These are phyloP conservation scores for Pentalonia nigronervosa DNA, from an alignment of 1,140 invertebrate genomes.

Conservation along the genomic window DNA sequence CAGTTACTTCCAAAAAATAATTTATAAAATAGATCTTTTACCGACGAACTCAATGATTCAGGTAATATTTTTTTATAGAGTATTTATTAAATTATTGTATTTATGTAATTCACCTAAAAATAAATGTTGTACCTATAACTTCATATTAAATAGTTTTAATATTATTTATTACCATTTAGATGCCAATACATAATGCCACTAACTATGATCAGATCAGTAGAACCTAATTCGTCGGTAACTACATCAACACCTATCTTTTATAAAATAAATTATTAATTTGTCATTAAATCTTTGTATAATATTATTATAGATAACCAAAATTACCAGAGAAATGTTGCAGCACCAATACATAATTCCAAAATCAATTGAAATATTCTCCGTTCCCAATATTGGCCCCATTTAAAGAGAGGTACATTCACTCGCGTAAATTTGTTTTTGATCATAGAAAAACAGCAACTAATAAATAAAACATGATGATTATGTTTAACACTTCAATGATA, in stretches of 20 bases:
- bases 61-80: background rate
- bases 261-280: background rate
- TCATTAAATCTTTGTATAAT: background rate
- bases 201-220: background rate
- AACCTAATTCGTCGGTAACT: background rate
- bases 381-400: background rate
- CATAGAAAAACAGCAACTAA: too few relatives aligned
- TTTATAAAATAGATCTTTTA: background rate
- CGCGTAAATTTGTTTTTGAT: too few relatives aligned
- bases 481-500: too few relatives aligned
- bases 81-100: background rate
- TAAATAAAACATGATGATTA: too few relatives aligned
- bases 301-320: background rate
- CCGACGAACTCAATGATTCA: background rate
- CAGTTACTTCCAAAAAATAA: background rate
- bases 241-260: background rate
- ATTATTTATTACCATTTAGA: background rate
- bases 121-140: background rate
- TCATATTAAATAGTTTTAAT: background rate
- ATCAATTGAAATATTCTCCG: background rate
- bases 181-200: background rate
- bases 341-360: background rate
- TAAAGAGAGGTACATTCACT: background rate
- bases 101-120: background rate
- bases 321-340: background rate